phyloP scores from a whole-genome alignment of 2,797 vertebrate genomes.

The Scyliorhinus canicula region DNA sequence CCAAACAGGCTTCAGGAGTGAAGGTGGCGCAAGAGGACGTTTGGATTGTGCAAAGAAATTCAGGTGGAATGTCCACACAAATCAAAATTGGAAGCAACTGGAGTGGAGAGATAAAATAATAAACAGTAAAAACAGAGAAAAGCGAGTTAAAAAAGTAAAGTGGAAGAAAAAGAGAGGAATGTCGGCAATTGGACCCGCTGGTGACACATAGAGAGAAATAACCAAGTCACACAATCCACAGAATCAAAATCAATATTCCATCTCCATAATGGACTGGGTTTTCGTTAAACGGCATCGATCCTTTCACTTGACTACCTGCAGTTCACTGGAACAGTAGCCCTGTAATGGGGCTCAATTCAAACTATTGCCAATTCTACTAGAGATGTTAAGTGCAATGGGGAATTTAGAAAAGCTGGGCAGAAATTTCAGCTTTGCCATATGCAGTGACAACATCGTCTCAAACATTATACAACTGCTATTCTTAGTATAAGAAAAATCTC shows the following conservation, averaged over 20 bases:
- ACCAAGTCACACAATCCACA: neutral
- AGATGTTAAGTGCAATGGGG: neutral
- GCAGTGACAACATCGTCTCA: neutral
- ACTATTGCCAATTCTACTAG: neutral
- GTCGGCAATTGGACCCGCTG: neutral
- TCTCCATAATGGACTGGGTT: neutral
- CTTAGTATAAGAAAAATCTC: neutral
- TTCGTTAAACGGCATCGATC: neutral
- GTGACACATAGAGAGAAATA: neutral
- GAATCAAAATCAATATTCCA: neutral
- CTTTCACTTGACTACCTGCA: neutral
- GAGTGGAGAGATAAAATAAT: neutral
- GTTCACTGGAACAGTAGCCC: neutral
- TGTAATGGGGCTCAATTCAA: neutral
- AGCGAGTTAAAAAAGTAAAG: no score
- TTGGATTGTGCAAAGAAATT: neutral
- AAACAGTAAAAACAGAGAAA: no score
- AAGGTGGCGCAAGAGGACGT: neutral
- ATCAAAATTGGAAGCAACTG: neutral
- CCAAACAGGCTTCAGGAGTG: neutral
- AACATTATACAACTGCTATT: neutral
- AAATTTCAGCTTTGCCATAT: neutral
- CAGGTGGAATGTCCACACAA: neutral
- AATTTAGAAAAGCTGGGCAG: neutral
- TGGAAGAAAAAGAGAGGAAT: neutral